Percentiles rank a stretch among this genome's conserved stretches.
Conservation (phyloP, 2,888 invertebrate genomes). For the Lithophane semibrunnea region DNA sequence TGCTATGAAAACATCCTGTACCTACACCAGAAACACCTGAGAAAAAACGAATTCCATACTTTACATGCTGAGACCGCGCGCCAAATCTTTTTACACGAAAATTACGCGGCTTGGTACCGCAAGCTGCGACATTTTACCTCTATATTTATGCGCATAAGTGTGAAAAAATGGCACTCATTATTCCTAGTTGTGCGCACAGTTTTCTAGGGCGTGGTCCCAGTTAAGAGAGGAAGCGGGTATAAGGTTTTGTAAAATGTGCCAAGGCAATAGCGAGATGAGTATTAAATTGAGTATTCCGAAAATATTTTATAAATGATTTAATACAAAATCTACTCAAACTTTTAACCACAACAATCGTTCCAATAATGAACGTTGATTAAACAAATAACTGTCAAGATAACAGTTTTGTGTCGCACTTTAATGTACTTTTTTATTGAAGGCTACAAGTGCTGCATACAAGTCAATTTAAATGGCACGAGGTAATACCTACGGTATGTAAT, state of each 20-base stretch:
- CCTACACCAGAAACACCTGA: neutral
- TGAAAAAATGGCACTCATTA: conserved; percentile 63
- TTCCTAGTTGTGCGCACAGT: conserved; percentile 61
- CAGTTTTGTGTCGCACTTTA: neutral
- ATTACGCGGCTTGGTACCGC: conserved; percentile 43
- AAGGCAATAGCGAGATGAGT: no score
- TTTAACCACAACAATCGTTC: no score
- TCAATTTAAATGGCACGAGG: neutral
- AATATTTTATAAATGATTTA: neutral
- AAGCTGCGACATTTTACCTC: conserved; percentile 54
- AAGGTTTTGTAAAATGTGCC: neutral
- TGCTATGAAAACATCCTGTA: conserved; percentile 3
- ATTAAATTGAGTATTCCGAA: neutral
- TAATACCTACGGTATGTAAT: conserved; percentile 14
- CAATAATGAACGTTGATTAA: neutral
- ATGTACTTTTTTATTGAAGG: neutral
- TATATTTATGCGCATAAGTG: conserved; percentile 65
- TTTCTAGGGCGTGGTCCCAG: conserved; percentile 12
- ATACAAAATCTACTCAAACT: no score
- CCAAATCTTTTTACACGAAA: conserved; percentile 56
- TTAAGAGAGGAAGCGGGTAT: neutral
- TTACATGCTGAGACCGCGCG: conserved; percentile 27
- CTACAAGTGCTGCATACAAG: neutral
- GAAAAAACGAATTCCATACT: conserved; percentile 10
- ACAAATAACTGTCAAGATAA: neutral